Evolutionary conservation across 1,140 invertebrate genomes (phyloP).

Genomic region (Doryteuthis pealeii): DNA sequence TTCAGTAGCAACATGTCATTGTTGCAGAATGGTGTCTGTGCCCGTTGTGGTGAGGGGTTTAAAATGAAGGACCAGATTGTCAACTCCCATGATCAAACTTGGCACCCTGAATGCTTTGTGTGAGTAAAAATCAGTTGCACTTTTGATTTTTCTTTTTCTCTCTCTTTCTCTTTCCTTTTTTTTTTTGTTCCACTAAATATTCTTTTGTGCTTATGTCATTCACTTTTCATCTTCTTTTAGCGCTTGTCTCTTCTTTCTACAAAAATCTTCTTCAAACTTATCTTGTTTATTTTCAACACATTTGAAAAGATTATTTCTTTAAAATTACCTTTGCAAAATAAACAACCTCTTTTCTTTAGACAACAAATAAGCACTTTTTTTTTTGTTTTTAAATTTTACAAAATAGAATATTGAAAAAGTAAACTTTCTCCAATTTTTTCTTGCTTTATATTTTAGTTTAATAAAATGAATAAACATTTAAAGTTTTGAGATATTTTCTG

Average conservation of each 20-base stretch:
- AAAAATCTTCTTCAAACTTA: no score
- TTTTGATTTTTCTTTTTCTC: neutral
- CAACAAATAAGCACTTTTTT: no score
- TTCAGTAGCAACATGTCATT: conserved; percentile 76
- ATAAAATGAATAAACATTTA: no score
- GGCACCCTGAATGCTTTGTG: conserved; percentile 99
- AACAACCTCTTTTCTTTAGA: no score
- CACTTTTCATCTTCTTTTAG: neutral
- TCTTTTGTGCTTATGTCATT: neutral
- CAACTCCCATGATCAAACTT: conserved; percentile 96
- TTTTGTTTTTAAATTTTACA: no score
- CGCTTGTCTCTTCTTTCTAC: neutral
- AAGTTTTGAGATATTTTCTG: no score
- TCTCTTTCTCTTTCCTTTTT: neutral
- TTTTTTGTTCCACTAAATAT: neutral
- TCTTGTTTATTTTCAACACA: no score
- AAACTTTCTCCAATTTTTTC: no score
- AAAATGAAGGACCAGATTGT: conserved; percentile 95
- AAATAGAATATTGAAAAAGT: no score
- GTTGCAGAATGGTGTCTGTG: conserved; percentile 82
- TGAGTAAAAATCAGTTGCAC: conserved; percentile 73
- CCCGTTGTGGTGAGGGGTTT: conserved; percentile 91
- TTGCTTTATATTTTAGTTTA: no score
- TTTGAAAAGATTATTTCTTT: no score
- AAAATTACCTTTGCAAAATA: no score